Conservation (phyloP, 2,888 invertebrate genomes). For the Hemithea aestivaria region DNA sequence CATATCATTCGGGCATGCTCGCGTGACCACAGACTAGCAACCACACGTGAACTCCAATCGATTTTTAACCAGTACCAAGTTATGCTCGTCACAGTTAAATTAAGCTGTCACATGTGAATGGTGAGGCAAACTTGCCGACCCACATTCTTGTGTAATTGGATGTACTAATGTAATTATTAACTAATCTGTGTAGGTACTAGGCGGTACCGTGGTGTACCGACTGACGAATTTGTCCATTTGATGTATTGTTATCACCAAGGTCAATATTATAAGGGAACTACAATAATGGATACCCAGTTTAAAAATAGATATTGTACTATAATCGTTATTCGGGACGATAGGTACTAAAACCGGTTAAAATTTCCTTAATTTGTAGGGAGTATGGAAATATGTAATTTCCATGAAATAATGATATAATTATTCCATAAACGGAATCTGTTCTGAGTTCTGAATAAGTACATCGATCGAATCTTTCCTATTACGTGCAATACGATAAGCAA, state of each 20-base stretch:
- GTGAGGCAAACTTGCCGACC: slow-evolving; percentile 32
- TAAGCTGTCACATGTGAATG: slow-evolving; percentile 24
- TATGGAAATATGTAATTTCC: no score
- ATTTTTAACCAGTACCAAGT: slow-evolving; percentile 15
- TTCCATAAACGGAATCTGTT: no score
- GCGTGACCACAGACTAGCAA: slow-evolving; percentile 6
- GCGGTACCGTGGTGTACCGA: slow-evolving; percentile 16
- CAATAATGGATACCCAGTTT: no score
- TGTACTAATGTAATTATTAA: slow-evolving; percentile 9
- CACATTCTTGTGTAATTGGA: slow-evolving; percentile 33
- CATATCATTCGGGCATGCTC: background rate
- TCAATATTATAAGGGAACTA: slow-evolving; percentile 10
- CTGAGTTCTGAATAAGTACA: no score
- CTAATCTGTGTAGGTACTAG: slow-evolving; percentile 17
- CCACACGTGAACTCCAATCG: slow-evolving; percentile 17
- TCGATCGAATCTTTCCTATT: no score
- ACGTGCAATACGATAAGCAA: no score
- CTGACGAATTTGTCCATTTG: slow-evolving; percentile 10
- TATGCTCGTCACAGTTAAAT: slow-evolving; percentile 23
- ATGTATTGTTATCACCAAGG: slow-evolving; percentile 22
- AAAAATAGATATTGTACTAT: no score
- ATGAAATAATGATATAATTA: no score
- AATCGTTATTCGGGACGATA: no score
- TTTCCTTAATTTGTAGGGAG: no score
- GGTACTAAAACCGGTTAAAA: no score